Evolutionary conservation across 1,140 invertebrate species (phyloP), one percentile per base, ranked within the genome.

Genomic region (Leucophenga varia): DNA sequence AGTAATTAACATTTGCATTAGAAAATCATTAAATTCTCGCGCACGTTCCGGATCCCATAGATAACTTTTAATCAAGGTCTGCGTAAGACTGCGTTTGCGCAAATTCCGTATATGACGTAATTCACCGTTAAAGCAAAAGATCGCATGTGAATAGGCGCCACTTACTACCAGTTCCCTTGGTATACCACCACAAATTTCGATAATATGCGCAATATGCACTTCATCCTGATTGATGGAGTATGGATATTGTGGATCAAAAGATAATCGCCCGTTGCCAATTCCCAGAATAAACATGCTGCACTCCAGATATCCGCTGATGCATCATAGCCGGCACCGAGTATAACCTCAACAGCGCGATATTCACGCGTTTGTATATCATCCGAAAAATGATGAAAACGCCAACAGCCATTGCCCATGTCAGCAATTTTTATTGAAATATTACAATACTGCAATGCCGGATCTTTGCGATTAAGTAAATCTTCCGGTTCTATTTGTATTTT

Each of bases 341-440:
- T 79, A 8, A 99, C 97, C 79, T 99, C 97, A 35, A 98, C 79
- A 39, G 93, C 93, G 43, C 97, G 82, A 77, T 99, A 99, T 75
- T 99, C 96, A 22, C 96, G 82, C 0, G 97, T 99, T 79, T 99
- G 97, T 61, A 99, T 99, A 72, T 99, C 96, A 75, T 99, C 95
- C 18, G 95, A 98, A 56, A 89, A 89, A 72, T 91, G 88, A 55
- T 89, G 85, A 75, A 95, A 83, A 6, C 93, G 89, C 95, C 95
- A 98, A 76, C 97, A 99, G 13, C 95, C 96, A 81, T 99, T 99
- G 31, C 97, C 97, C 43, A 99, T 79, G 81, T 99, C 96, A 20
- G 95, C 96, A 71, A 99, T 95, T 78, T 94, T 95, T 1, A 95
- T 90, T 63, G 88, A 83, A 31, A 95, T 80, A 12, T 87, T 85